Evolutionary conservation across 2,888 invertebrate species (phyloP), one percentile per base, ranked within the genome.

Genomic region (Drosophila koepferae): DNA sequence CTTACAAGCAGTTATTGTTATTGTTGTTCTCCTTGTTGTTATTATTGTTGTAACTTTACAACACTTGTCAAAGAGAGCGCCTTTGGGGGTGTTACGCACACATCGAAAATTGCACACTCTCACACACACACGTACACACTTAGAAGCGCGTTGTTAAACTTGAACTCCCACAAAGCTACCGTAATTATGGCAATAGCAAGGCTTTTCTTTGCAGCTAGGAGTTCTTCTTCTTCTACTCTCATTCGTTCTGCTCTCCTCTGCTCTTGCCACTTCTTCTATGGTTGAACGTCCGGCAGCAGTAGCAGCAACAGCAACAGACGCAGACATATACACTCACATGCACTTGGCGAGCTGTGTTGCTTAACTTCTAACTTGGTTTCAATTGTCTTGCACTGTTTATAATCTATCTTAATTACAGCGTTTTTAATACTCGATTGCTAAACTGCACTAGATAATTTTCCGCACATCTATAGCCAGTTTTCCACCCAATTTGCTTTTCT

Each of bases 81-180:
- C 86, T 86, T 89, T 83, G 83, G 87, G 84, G 89, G 84, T 85
- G 86, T 75, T 83, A 81, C 81, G 69, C 72, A 84, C 81, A 86
- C 68, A 83, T 77, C 55, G 63, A 64, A 61, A 65, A 23, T 44
- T 62, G 43, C 48, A 51, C 62, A 56, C 48, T 61, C 46, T 51
- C 51, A 44, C 60, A 61, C 54, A 61, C 51, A 9, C 23, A 3
- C 49, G 18, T 31, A 49, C 55, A 63, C 55, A 63, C 41, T 62
- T 43, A 67, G 36, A 65, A 43, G 65, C 75, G 68, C 80, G 72
- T 68, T 71, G 68, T 64, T 74, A 82, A 86, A 84, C 89, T 82
- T 82, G 89, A 89, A 85, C 89, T 85, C 85, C 89, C 85, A 85
- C 85, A 76, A 85, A 85, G 85, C 76, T 76, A 81, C 72, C 59